A percentile compares a stretch with the other conserved stretches of the same genome.
Evolutionary conservation across 2,797 vertebrate species (phyloP).

Genomic region (Pelochelys cantorii): DNA sequence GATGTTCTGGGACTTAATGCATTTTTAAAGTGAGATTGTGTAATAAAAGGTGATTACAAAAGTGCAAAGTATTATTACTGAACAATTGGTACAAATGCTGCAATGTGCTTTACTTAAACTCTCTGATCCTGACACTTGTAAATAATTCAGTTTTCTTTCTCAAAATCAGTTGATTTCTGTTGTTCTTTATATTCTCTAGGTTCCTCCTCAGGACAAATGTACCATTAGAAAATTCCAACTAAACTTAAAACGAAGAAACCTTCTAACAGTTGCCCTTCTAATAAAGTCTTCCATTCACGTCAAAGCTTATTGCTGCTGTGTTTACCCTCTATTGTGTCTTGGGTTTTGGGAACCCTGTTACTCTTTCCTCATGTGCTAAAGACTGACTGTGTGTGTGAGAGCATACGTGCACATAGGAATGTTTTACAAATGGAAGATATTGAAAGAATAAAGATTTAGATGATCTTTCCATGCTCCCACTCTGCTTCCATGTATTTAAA

Average conservation of each 20-base stretch:
- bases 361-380: not conserved
- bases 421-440: not conserved
- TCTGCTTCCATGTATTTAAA: not conserved
- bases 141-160: not conserved
- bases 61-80: slow-evolving; percentile 20
- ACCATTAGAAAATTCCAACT: slow-evolving; percentile 7
- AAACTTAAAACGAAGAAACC: not conserved
- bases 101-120: slow-evolving; percentile 12
- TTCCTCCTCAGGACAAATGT: not conserved
- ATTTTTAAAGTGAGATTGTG: fast-evolving
- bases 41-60: not conserved
- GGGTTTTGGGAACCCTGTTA: not conserved
- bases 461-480: not conserved
- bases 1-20: not conserved
- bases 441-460: not conserved
- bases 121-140: not conserved
- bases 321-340: not conserved
- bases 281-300: not conserved
- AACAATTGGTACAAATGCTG: not conserved
- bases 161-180: not conserved
- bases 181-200: not conserved
- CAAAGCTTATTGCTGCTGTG: not conserved
- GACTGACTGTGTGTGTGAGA: not conserved
- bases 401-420: not conserved
- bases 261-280: not conserved